A percentile compares a stretch with the other conserved stretches of the same genome.
phyloP scores from a whole-genome alignment of 2,888 invertebrate species.

The Lacanobia wlatinum region DNA sequence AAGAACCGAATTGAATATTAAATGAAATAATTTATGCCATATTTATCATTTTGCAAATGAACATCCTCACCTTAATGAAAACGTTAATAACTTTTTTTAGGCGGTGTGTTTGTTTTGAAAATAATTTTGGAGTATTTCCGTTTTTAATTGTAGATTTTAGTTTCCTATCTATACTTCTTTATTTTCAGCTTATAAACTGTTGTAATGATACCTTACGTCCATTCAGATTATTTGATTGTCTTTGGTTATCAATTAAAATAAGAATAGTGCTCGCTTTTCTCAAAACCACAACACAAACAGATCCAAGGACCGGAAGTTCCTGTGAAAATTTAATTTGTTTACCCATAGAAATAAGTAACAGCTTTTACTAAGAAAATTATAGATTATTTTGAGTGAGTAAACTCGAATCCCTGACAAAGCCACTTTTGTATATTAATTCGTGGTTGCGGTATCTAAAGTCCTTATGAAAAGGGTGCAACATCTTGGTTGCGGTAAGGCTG shows the following conservation, averaged over 20 bases:
- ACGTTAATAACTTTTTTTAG: slow-evolving; percentile 79
- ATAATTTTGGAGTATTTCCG: slow-evolving; percentile 21
- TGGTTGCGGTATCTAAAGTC: slow-evolving; percentile 60
- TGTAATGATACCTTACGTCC: not conserved
- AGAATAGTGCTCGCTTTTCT: too few relatives aligned
- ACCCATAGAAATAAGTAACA: too few relatives aligned
- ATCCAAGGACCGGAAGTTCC: too few relatives aligned
- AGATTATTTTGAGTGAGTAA: slow-evolving; percentile 23
- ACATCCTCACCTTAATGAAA: slow-evolving; percentile 90
- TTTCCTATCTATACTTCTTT: not conserved
- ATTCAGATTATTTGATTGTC: not conserved
- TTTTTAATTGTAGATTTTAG: not conserved
- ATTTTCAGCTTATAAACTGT: too few relatives aligned
- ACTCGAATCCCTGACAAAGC: slow-evolving; percentile 28
- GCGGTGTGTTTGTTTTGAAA: slow-evolving; percentile 60
- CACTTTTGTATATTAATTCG: slow-evolving; percentile 60
- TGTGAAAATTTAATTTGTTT: too few relatives aligned
- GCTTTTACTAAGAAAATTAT: slow-evolving; percentile 8
- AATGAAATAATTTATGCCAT: slow-evolving; percentile 92
- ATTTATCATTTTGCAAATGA: slow-evolving; percentile 91
- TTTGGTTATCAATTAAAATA: too few relatives aligned
- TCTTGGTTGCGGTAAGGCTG: slow-evolving; percentile 70
- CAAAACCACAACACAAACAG: too few relatives aligned
- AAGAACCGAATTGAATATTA: slow-evolving; percentile 91
- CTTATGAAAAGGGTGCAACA: slow-evolving; percentile 66